These are phyloP conservation scores for Epinotia bilunana DNA, from an alignment of 2,888 invertebrate genomes.

Conservation along the genomic window DNA sequence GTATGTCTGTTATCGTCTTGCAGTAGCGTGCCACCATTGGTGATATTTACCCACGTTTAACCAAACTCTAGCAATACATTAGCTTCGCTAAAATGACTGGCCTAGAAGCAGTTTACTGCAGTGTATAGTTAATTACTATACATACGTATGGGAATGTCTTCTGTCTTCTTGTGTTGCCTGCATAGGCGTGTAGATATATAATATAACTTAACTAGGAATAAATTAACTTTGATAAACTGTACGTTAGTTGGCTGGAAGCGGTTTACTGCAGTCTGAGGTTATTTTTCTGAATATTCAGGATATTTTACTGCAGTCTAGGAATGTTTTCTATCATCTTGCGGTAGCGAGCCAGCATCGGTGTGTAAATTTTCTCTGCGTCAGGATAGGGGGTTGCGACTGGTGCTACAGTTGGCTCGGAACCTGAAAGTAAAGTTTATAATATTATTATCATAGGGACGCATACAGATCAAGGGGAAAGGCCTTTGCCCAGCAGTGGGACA, in stretches of 20 bases:
- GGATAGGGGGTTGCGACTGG: slow-evolving; percentile 88
- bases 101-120: too few species aligned
- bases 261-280: neutral
- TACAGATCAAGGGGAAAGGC: too few species aligned
- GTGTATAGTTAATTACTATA: too few species aligned
- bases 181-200: neutral
- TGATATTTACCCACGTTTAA: neutral
- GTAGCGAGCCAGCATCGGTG: slow-evolving; percentile 89
- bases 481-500: too few species aligned
- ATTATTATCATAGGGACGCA: too few species aligned
- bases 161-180: neutral
- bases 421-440: slow-evolving; percentile 51
- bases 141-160: too few species aligned
- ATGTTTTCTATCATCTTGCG: slow-evolving; percentile 69
- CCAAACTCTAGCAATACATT: neutral
- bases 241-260: neutral
- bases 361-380: slow-evolving; percentile 89
- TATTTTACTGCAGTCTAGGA: slow-evolving; percentile 54
- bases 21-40: neutral
- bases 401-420: slow-evolving; percentile 65
- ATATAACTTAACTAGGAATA: neutral
- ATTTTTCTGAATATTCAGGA: neutral
- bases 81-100: too few species aligned
- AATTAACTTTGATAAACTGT: slow-evolving; percentile 3
- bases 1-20: neutral